Evolutionary conservation across 2,888 invertebrate species (phyloP).

Genomic region (Hirtodrosophila histrioides): DNA sequence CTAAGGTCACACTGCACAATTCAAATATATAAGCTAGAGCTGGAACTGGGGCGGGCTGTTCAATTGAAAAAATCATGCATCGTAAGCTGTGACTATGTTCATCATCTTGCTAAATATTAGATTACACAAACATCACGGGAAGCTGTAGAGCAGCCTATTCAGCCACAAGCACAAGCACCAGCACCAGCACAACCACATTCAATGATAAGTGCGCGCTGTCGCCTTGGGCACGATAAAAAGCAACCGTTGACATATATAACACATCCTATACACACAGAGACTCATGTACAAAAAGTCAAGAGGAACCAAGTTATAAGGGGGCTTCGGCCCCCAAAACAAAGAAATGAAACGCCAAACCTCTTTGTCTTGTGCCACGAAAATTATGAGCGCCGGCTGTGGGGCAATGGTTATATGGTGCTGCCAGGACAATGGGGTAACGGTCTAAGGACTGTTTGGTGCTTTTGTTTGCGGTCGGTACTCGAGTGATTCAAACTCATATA

Average conservation of each 20-base stretch:
- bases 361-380: constrained; percentile 41
- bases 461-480: constrained; percentile 58
- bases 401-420: constrained; percentile 41
- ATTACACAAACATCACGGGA: constrained; percentile 32
- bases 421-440: constrained; percentile 52
- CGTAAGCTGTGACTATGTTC: constrained; percentile 28
- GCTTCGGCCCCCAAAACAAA: constrained; percentile 60
- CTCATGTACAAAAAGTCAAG: constrained; percentile 57
- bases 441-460: constrained; percentile 38
- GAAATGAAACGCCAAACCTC: constrained; percentile 35
- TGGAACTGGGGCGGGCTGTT: background rate
- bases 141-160: constrained; percentile 26
- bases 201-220: constrained; percentile 50
- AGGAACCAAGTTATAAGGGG: constrained; percentile 63
- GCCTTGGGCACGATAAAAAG: constrained; percentile 70
- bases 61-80: constrained; percentile 38
- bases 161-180: background rate
- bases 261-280: constrained; percentile 4
- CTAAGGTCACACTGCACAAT: constrained; percentile 28
- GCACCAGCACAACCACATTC: constrained; percentile 5
- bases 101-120: constrained; percentile 31
- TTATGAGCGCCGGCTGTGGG: constrained; percentile 51
- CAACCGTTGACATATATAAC: constrained; percentile 62
- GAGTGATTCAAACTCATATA: constrained; percentile 41
- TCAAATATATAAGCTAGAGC: no score